phyloP scores from a whole-genome alignment of 2,113 vertebrate genomes.

The Cricetomys ansorgei region DNA sequence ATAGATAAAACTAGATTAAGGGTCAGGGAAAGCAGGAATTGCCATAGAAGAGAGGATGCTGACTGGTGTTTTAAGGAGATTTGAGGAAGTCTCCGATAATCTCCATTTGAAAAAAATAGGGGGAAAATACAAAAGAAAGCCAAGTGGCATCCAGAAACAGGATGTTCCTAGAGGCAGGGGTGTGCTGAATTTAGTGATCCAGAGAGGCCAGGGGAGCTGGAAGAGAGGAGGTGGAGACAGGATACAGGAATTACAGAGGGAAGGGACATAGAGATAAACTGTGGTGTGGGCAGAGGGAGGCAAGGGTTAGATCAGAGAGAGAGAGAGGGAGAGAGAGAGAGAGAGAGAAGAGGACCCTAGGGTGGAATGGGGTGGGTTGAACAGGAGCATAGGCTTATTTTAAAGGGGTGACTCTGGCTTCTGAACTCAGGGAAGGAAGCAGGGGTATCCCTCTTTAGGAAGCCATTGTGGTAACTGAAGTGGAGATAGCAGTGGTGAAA shows the following conservation, averaged over 20 bases:
- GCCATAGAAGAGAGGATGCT: neutral
- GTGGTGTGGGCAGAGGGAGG: no score
- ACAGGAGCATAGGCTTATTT: neutral
- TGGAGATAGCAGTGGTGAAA: neutral
- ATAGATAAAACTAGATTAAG: neutral
- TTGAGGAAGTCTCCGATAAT: neutral
- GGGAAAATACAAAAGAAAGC: neutral
- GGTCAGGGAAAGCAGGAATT: neutral
- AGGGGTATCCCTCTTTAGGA: neutral
- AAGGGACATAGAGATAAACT: fast-evolving
- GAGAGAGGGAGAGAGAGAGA: neutral
- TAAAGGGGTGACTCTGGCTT: slow-evolving; percentile 4
- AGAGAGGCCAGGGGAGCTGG: neutral
- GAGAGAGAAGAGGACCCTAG: neutral
- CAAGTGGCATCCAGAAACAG: neutral
- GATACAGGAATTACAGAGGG: neutral
- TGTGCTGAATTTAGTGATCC: neutral
- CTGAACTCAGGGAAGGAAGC: neutral
- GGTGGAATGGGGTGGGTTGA: neutral
- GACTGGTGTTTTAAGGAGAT: neutral
- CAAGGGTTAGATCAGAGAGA: neutral
- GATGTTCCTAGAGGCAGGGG: neutral
- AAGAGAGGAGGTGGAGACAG: neutral
- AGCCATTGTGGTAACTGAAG: neutral
- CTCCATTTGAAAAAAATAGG: neutral